These are phyloP conservation scores for Malurus splendens DNA, from an alignment of 2,797 vertebrate species.

Conservation along the genomic window DNA sequence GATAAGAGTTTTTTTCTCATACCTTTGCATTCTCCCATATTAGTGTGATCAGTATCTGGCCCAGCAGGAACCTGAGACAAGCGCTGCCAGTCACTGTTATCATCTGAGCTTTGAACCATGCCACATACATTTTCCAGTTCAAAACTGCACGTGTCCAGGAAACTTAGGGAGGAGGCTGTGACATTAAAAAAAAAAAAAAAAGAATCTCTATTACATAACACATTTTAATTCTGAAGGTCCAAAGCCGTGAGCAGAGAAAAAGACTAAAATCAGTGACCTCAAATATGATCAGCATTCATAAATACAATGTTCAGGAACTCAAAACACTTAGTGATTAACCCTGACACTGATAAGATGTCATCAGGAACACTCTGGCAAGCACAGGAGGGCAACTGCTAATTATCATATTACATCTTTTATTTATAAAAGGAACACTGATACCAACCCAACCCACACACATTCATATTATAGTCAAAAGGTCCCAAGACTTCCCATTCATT, in stretches of 20 bases:
- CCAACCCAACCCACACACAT: background rate
- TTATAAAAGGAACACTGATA: background rate
- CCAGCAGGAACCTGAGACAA: slow-evolving; percentile 64
- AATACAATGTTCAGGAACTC: background rate
- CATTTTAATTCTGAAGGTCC: background rate
- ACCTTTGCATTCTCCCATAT: slow-evolving; percentile 85
- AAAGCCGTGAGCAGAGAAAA: background rate
- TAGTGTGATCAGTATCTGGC: slow-evolving; percentile 81
- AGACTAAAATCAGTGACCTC: background rate
- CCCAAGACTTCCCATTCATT: background rate
- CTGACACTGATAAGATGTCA: background rate
- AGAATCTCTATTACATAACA: background rate
- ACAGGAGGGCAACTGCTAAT: background rate
- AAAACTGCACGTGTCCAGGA: slow-evolving; percentile 90
- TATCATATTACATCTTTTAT: background rate
- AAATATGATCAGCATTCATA: background rate
- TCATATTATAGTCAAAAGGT: background rate
- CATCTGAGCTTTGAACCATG: slow-evolving; percentile 83
- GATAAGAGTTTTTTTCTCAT: slow-evolving; percentile 29
- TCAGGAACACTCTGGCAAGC: background rate
- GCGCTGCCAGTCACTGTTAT: slow-evolving; percentile 75
- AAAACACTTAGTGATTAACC: background rate
- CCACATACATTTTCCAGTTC: slow-evolving; percentile 90
- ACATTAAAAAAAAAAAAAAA: background rate
- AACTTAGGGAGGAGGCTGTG: slow-evolving; percentile 78